Base-by-base conservation (phyloP, 2,888 invertebrate genomes). In the Dusona sp. region DNA sequence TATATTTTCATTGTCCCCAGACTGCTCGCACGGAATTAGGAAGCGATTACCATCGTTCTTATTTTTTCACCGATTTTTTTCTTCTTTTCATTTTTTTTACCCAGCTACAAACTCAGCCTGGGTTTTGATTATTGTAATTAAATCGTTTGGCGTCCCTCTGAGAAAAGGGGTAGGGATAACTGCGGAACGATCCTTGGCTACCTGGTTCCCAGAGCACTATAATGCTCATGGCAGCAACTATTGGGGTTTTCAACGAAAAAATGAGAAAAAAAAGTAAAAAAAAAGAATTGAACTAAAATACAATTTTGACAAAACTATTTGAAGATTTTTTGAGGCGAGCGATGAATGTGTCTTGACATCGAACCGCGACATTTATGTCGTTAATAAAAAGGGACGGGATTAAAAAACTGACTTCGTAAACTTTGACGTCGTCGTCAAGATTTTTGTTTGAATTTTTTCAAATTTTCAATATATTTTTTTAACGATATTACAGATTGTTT, bases 41-140 rank as follows among this genome's bases (percentile, higher is more conserved):
- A 90, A 91, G 91, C 92, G 92, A 92, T 93, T 93, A 92, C 91
- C 90, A 90, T 90, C 88, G 88, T 89, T 90, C 89, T 88, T 61
- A 51, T 42, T 74, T 79, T 84, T 81, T 81, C 79, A 73, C 51
- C 54, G 29, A 68, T 48, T 74, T 70, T 54, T 45, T 45, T 68
- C n/a, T 48, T 57, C 65, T 72, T 54, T 67, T 51, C 73, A 25
- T 75, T 75, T 79, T 77, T 79, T 73, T 78, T 45, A 92, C 90
- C 90, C 90, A 90, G 89, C 80, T 88, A 73, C 57, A 74, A 75
- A 75, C 75, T 33, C 90, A 83, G 90, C 90, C 89, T 91, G 89
- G 89, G 88, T 90, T 90, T 90, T 92, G 92, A 94, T 94, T 93
- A 94, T 94, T 94, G 93, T 93, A 93, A 94, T 93, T 93, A 93